Evolutionary conservation across 1,140 invertebrate genomes (phyloP), one percentile per base, ranked within the genome.

Genomic region (Panonychus citri): DNA sequence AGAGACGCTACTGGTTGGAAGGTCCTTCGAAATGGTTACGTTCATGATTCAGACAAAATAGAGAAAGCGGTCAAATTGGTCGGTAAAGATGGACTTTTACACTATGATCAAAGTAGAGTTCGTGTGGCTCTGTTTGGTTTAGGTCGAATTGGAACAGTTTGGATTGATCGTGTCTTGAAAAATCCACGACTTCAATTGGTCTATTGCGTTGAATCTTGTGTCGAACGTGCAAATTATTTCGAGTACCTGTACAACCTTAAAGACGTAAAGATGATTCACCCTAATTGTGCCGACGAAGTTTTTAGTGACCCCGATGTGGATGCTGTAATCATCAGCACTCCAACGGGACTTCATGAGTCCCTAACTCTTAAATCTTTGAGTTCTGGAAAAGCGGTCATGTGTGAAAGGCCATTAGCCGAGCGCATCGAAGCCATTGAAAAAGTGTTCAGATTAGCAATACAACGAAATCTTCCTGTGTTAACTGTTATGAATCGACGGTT

Each of bases 401-500:
- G 78, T 63, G 80, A 82, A n/a, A 82, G 82, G 63, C 81, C 81
- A 1, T 73, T 82, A 21, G 77, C 78, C 17, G 69, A 78, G 46
- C 67, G 73, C 53, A 64, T 71, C 1, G 66, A 71, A 28, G 68
- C 72, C 1, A 75, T 75, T 0, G 66, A 66, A 28, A 72, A 72
- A 34, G 79, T 77, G 60, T 81, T 79, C 60, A 69, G 77, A 15
- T 62, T 72, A 0, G 78, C 79, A 0, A 70, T 71, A 51, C 68
- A 74, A 53, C 68, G 71, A 25, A 70, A 73, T 3, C 73, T 71
- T 42, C 70, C 75, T 2, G 64, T 81, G 4, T 74, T 8, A 61
- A 77, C 25, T 78, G 79, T 25, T 3, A 21, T 51, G 17, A 51
- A 51, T 27, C 13, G 49, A 2, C 49, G 49, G 3, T 51, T 51